Base-by-base conservation (phyloP, 2,888 invertebrate species). In the Sinotaia quadrata region DNA sequence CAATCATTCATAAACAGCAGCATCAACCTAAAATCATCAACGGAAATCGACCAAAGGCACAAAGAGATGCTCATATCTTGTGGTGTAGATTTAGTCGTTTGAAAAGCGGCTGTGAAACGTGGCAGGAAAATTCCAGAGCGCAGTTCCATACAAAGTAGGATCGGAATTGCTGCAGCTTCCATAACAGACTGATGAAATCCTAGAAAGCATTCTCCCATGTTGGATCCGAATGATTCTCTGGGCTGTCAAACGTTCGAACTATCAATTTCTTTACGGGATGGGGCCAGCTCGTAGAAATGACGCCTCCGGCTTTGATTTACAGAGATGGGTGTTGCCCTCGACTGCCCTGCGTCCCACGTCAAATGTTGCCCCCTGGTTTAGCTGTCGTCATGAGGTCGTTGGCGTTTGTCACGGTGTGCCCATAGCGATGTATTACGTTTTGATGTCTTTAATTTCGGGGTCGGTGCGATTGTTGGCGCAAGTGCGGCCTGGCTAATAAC, bases 381-480 rank as follows among this genome's bases (percentile, higher is more conserved):
- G 54, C 27, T 31, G 54, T 54, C 27, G 54, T 54, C 18, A 31
- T 8, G 18, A 31, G 54, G 54, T 54, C 54, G 54, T 54, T 54
- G 54, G 24, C 54, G 54, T 54, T 54, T 54, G 54, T 54, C 31
- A 54, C 18, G 54, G 54, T 31, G 54, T 54, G 54, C 27, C 54
- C 27, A 31, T 24, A 29, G 54, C 54, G 54, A 54, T 54, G 54
- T 54, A 54, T 54, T 29, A 24, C 54, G 54, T 54, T 54, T 54
- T 54, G 54, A 54, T 54, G 54, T 29, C 54, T 54, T 31, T 54
- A 54, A 54, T 54, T 54, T 54, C 27, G 54, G 27, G 54, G 54
- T 54, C 54, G 54, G 10, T 54, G 24, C 54, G 27, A 54, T 54
- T 54, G 54, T 54, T 24, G 54, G 27, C 8, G 54, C 18, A 18